Base-by-base conservation (phyloP, 2,113 vertebrate species). In the Gambusia affinis region DNA sequence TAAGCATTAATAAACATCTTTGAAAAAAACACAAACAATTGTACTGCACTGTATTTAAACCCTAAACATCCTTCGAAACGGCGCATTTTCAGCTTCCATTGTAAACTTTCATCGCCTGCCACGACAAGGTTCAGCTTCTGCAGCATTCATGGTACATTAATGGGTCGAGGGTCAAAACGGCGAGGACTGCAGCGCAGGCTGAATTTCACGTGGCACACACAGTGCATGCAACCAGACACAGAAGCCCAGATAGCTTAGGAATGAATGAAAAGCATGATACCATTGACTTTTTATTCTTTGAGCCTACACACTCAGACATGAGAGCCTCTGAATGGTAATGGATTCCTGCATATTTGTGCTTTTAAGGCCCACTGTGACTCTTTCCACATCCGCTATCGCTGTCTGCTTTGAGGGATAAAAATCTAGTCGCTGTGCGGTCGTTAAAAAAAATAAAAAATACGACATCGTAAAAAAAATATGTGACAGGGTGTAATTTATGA, bases 381-480 rank as follows among this genome's bases (percentile, higher is more conserved):
- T 54, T 24, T 54, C n/a, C 51, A n/a, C 19, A 24, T 54, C 51
- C 8, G 22, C 47, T 47, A 60, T 82, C 74, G 65, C 22, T 27
- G 14, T 79, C 72, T 70, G 63, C 64, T 83, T 75, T 39, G 71
- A 83, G 66, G 27, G 73, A 65, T 72, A 39, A 79, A 37, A 79
- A 60, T 67, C 35, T 12, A 33, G 67, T 84, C 76, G 72, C 51
- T 57, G 64, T 70, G 22, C 37, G 35, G 39, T 30, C 2, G 71
- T 72, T 78, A 73, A 78, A 77, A 57, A 82, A 82, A 78, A 60
- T n/a, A 75, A 82, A 82, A 78, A 64, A 30, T 61, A 76, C 11
- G 85, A 73, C 3, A 42, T 61, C 73, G 72, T 78, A 73, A 78
- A 77, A 47, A 3, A 82, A 82, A 78, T 64, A 30, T 70, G 73